These are phyloP conservation scores for mouse (Mus musculus) DNA, from an alignment of 2,113 vertebrate genomes.

Conservation along the genomic window DNA sequence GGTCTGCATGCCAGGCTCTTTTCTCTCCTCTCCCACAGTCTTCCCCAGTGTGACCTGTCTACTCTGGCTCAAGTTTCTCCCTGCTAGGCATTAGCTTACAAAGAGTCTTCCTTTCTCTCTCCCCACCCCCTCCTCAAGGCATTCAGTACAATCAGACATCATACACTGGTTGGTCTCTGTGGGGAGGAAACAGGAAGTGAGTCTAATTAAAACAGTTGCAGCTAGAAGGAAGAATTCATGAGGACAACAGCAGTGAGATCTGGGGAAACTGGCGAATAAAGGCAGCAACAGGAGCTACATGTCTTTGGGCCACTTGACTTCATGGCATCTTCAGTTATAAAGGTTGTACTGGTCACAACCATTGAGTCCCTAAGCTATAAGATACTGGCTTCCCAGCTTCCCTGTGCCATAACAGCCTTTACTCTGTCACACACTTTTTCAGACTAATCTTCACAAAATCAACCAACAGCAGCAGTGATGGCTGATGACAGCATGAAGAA, in stretches of 20 bases:
- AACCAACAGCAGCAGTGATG: too few relatives aligned
- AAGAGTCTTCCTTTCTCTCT: neutral
- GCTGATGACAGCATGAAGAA: neutral
- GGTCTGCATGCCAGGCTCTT: neutral
- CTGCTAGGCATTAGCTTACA: neutral
- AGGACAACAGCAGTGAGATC: constrained; percentile 26
- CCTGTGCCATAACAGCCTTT: neutral
- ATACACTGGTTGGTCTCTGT: neutral
- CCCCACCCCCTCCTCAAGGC: neutral
- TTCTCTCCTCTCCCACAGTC: neutral
- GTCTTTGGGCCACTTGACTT: neutral
- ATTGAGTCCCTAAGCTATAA: too few relatives aligned
- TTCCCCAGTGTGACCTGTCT: neutral
- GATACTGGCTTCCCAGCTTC: neutral
- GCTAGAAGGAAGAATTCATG: constrained; percentile 12
- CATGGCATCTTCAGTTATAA: neutral
- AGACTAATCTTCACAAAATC: neutral
- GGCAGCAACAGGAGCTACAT: neutral
- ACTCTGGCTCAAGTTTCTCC: neutral
- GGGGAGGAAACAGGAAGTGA: constrained; percentile 59
- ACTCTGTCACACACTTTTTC: neutral
- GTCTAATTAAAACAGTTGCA: constrained; percentile 49
- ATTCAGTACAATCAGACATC: neutral
- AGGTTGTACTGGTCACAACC: neutral
- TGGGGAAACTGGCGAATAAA: neutral